Evolutionary conservation across 2,888 invertebrate species (phyloP).

Genomic region (Mystacides longicornis): DNA sequence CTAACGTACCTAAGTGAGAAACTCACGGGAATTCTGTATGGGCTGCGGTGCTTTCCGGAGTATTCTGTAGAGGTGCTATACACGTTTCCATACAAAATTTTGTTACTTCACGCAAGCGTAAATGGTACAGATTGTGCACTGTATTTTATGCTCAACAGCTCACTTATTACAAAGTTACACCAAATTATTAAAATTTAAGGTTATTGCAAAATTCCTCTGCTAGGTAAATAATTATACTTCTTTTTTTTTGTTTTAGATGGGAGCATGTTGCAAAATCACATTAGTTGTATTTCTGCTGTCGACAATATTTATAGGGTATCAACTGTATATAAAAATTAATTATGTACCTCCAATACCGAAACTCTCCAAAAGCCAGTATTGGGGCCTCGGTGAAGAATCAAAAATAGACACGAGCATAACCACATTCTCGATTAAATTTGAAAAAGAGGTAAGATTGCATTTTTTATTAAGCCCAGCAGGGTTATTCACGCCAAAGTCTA

Average conservation of each 20-base stretch:
- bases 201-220: not conserved
- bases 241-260: slow-evolving; percentile 1
- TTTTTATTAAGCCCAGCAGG: too few relatives aligned
- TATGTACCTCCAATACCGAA: slow-evolving; percentile 17
- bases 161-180: too few relatives aligned
- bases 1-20: too few relatives aligned
- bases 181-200: not conserved
- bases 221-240: not conserved
- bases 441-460: slow-evolving; percentile 12
- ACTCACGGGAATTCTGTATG: too few relatives aligned
- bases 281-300: not conserved
- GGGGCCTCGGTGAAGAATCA: slow-evolving; percentile 20
- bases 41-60: too few relatives aligned
- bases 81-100: too few relatives aligned
- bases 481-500: too few relatives aligned
- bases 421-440: slow-evolving; percentile 17
- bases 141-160: too few relatives aligned
- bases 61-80: too few relatives aligned
- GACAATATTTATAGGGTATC: not conserved
- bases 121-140: too few relatives aligned
- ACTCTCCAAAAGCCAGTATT: slow-evolving; percentile 17
- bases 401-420: slow-evolving; percentile 12
- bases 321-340: slow-evolving; percentile 1
- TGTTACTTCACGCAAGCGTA: too few relatives aligned
- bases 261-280: not conserved